Evolutionary conservation across 2,113 vertebrate genomes (phyloP).

Genomic region (Ifrita kowaldi): DNA sequence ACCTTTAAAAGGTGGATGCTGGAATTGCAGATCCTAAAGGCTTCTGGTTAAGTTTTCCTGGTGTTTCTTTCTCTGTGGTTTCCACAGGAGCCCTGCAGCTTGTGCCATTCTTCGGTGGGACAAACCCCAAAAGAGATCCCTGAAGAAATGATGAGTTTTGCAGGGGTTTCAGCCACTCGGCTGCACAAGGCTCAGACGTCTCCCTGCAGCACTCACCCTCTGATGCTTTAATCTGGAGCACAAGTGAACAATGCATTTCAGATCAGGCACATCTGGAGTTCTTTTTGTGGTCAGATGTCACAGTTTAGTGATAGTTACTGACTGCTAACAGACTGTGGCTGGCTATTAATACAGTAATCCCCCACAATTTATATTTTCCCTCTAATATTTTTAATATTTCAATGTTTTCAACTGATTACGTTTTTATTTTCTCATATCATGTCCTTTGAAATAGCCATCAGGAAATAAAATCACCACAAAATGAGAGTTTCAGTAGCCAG

Average conservation of each 20-base stretch:
- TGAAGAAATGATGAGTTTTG: background rate
- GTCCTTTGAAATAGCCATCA: background rate
- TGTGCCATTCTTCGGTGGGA: background rate
- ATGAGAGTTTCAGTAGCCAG: background rate
- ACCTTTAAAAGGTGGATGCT: background rate
- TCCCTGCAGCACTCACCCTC: background rate
- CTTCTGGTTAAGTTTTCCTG: background rate
- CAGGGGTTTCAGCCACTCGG: background rate
- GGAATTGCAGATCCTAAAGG: background rate
- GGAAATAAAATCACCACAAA: background rate
- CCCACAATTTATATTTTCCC: background rate
- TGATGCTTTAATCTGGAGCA: background rate
- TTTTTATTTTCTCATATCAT: background rate
- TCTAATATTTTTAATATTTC: background rate
- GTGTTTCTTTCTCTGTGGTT: background rate
- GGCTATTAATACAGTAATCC: background rate
- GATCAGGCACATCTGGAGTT: background rate
- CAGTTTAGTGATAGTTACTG: background rate
- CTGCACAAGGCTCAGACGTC: background rate
- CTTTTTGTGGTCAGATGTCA: background rate
- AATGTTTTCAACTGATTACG: background rate
- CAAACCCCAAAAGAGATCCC: background rate
- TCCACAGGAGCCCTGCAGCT: background rate
- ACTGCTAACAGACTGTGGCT: background rate
- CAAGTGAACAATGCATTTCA: background rate